Evolutionary conservation across 2,797 vertebrate species (phyloP), one percentile per base, ranked within the genome.

Genomic region (Peromyscus attwateri): DNA sequence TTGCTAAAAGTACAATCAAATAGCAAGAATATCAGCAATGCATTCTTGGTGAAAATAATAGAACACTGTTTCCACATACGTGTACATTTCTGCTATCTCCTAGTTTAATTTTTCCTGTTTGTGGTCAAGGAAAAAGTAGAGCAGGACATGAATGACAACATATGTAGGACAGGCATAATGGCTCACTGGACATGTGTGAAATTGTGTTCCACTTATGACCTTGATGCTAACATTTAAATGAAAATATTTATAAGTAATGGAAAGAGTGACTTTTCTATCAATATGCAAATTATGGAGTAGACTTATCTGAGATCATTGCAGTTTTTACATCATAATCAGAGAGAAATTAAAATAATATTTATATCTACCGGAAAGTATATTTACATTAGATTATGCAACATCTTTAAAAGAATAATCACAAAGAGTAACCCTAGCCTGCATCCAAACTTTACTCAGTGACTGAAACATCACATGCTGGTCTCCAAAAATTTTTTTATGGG

Each of bases 371-470:
- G 14, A 62, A 97, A 85, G 84, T 93, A 89, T 9, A 75, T 83
- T 75, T 92, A 29, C 57, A 91, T 88, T 11, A 25, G 37, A 94
- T 40, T 91, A 95, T 37, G 57, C 68, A 95, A 91, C 17, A 81
- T 40, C 64, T 43, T 73, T 96, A 96, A 92, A 92, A 95, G 73
- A 91, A 84, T 83, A 97, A 97, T 12, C 70, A 94, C 71, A 62
- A 29, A 97, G 34, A 89, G 16, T 60, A 98, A 97, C 31, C 16
- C 95, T 95, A 57, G 49, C 89, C 96, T 97, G 62, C 85, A 89
- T 88, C 68, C 95, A 95, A 88, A 89, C 97, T 98, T 97, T 97
- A 98, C 96, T 34, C 97, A 93, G 95, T 95, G 88, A 89, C 12
- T 46, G n/a, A 95, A 97, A 85, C 16, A 66, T 96, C 87, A 98